Base-by-base conservation (phyloP, 2,888 invertebrate species). In the Harmothoe impar region DNA sequence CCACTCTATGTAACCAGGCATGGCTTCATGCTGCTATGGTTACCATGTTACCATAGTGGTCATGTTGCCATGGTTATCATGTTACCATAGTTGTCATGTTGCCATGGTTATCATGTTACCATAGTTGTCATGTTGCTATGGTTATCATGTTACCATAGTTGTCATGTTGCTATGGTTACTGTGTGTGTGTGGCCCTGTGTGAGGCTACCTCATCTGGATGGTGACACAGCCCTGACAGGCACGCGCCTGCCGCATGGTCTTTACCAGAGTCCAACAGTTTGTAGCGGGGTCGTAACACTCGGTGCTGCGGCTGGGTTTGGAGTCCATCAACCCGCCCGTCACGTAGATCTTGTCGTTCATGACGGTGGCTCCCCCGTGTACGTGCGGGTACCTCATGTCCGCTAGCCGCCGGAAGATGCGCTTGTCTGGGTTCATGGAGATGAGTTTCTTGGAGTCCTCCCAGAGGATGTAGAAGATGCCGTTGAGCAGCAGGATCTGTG, bases 401-500 rank as follows among this genome's bases (percentile, higher is more conserved):
- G 95, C 93, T 31, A 95, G 93, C 77, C 93, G 92, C 56, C 94
- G 93, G 93, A 95, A 95, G 91, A 94, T 95, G 86, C 95, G 92
- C 91, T 94, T 95, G 88, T 94, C 93, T 20, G 95, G 95, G 91
- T 95, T 94, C 25, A 95, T 92, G 5, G 94, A 94, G 90, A 95
- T 95, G 91, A 95, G 92, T 91, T 95, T 95, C 91, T 94, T 94
- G 0, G 94, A 92, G 91, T 95, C 95, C 91, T 95, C 94, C 95
- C 95, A 95, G n/a, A 95, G 93, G 90, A 95, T 95, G 93, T 95
- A 95, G 92, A 95, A 95, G 33, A 95, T 93, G 12, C 93, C 94
- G 91, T 94, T 94, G 25, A 95, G 92, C n/a, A 94, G 94, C 25
- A 95, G 93, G 86, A 95, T 94, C 92, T 95, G 94, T 84, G 95